Evolutionary conservation across 2,797 vertebrate genomes (phyloP).

Genomic region (Melanotaenia trifasciata): DNA sequence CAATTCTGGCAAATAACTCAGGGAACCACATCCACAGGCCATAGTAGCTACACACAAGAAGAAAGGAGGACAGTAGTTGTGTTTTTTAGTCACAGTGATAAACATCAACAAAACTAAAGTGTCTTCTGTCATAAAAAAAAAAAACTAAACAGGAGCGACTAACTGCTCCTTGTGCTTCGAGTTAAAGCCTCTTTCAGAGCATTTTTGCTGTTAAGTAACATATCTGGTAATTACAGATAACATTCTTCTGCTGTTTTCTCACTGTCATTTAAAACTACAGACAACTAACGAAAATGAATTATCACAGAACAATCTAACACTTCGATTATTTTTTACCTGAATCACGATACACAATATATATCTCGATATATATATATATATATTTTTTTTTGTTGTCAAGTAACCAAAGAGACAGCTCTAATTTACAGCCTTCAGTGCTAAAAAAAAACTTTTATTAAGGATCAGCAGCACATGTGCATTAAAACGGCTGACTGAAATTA

Average conservation of each 20-base stretch:
- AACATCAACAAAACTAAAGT: background rate
- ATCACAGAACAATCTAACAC: too few species aligned
- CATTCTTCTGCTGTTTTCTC: background rate
- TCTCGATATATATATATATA: too few species aligned
- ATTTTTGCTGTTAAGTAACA: background rate
- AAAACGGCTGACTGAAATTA: too few species aligned
- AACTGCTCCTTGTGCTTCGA: background rate
- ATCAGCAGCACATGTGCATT: too few species aligned
- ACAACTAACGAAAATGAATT: background rate
- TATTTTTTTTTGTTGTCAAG: too few species aligned
- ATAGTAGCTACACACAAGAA: conserved; percentile 76
- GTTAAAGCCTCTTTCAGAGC: background rate
- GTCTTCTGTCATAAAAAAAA: background rate
- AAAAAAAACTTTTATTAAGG: too few species aligned
- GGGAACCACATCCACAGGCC: conserved; percentile 89
- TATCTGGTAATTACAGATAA: conserved; percentile 30
- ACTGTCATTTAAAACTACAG: background rate
- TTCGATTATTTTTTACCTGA: too few species aligned
- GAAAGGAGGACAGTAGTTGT: background rate
- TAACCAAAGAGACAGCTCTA: too few species aligned
- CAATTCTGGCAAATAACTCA: conserved; percentile 76
- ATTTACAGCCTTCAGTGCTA: too few species aligned
- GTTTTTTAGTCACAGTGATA: background rate
- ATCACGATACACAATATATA: too few species aligned
- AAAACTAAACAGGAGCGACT: background rate